Conservation (phyloP, 35 echinoderm and acorn worm genomes). For the Holothuria glaberrima region DNA sequence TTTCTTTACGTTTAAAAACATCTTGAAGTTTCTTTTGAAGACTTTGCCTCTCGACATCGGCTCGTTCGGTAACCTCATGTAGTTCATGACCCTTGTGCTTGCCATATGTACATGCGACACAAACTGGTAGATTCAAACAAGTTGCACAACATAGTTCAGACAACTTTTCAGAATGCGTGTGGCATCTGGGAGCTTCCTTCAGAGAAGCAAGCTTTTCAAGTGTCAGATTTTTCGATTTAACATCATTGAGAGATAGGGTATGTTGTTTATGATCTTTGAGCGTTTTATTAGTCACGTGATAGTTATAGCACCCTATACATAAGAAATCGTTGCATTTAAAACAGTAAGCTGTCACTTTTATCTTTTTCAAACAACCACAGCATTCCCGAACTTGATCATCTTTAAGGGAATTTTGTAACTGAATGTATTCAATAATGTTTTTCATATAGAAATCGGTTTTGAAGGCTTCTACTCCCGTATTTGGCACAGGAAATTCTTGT, state of each 20-base stretch:
- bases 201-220: constrained; percentile 36
- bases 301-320: constrained; percentile 8
- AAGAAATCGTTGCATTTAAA: constrained; percentile 38
- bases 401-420: constrained; percentile 15
- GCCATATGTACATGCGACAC: constrained; percentile 29
- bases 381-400: background rate
- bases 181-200: constrained; percentile 40
- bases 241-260: background rate
- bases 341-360: constrained; percentile 31
- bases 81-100: constrained; percentile 28
- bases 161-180: background rate
- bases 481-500: background rate
- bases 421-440: constrained; percentile 27
- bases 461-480: background rate
- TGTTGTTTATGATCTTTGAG: constrained; percentile 19
- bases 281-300: constrained; percentile 16
- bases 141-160: constrained; percentile 16
- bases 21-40: background rate
- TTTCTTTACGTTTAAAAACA: background rate
- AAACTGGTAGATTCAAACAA: constrained; percentile 18
- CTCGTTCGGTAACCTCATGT: constrained; percentile 22
- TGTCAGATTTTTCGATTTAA: background rate
- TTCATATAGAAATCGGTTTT: constrained; percentile 47
- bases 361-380: background rate
- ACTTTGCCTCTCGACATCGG: constrained; percentile 2